These are phyloP conservation scores for Cossypha polioptera DNA, from an alignment of 2,797 vertebrate species.

Conservation along the genomic window DNA sequence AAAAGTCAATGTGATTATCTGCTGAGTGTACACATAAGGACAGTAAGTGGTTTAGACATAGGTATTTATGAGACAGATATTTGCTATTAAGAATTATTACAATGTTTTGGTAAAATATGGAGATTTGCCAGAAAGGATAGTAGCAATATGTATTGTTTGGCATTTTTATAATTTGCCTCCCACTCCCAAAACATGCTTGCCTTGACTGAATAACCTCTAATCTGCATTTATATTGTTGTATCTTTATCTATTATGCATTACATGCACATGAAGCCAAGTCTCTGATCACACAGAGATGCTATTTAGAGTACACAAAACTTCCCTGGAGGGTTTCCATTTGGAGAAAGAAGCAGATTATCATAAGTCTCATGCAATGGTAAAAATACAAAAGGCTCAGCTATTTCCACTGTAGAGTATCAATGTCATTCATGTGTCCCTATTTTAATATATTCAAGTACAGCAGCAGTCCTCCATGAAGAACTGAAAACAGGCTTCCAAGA, in stretches of 20 bases:
- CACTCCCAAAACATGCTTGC: not conserved
- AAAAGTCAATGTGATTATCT: conserved; percentile 4
- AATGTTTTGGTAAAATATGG: not conserved
- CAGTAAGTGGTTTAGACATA: not conserved
- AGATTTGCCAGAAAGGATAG: conserved; percentile 11
- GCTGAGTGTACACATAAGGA: not conserved
- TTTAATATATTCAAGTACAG: conserved; percentile 51
- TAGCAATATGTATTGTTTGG: not conserved
- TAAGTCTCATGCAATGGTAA: conserved; percentile 29
- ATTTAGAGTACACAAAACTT: conserved; percentile 76
- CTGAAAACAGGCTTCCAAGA: conserved; percentile 53
- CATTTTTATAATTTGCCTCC: conserved; percentile 28
- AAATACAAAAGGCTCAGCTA: conserved; percentile 51
- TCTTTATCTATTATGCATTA: conserved; percentile 62
- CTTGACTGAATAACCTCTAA: conserved; percentile 70
- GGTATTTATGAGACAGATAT: conserved; percentile 18
- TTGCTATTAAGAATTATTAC: conserved; percentile 1
- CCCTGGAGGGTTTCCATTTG: conserved; percentile 71
- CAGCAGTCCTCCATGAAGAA: conserved; percentile 42
- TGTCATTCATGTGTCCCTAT: conserved; percentile 46
- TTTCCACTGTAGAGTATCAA: conserved; percentile 43
- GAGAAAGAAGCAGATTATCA: conserved; percentile 54
- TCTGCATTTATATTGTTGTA: conserved; percentile 55
- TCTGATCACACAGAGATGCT: conserved; percentile 72
- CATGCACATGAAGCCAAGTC: conserved; percentile 54